Evolutionary conservation across 1,140 invertebrate species (phyloP).

Genomic region (Sipha flava): DNA sequence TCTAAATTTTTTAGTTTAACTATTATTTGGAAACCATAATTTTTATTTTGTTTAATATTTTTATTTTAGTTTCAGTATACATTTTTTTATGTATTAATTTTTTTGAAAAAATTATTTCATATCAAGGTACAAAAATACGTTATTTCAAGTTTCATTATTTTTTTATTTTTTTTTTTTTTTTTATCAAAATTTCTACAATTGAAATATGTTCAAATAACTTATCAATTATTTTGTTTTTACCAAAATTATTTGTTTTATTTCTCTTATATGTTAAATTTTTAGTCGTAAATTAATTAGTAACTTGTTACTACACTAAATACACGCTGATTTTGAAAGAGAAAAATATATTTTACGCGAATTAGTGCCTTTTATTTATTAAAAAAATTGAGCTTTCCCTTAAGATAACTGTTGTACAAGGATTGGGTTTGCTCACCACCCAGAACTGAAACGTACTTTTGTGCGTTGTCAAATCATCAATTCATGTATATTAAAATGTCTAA

Average conservation of each 20-base stretch:
- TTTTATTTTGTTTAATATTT: neutral
- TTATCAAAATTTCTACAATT: neutral
- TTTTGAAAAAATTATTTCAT: slow-evolving; percentile 12
- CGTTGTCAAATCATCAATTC: neutral
- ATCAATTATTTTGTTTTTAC: neutral
- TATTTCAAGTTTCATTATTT: neutral
- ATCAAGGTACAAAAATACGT: slow-evolving; percentile 6
- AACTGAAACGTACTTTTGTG: neutral
- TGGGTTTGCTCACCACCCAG: neutral
- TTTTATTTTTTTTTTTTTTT: too few relatives aligned
- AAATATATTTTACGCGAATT: neutral
- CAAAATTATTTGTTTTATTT: neutral
- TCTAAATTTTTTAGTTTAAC: neutral
- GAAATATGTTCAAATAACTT: neutral
- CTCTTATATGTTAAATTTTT: neutral
- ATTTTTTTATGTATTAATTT: neutral
- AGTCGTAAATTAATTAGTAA: neutral
- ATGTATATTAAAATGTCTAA: slow-evolving; percentile 9
- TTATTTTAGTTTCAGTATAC: slow-evolving; percentile 8
- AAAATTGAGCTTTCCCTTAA: neutral
- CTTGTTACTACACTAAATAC: neutral
- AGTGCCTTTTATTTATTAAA: slow-evolving; percentile 20
- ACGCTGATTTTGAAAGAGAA: neutral
- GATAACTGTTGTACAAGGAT: neutral
- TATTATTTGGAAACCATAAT: neutral